Base-by-base conservation (phyloP, 2,888 invertebrate species). In the Julus scanicus region DNA sequence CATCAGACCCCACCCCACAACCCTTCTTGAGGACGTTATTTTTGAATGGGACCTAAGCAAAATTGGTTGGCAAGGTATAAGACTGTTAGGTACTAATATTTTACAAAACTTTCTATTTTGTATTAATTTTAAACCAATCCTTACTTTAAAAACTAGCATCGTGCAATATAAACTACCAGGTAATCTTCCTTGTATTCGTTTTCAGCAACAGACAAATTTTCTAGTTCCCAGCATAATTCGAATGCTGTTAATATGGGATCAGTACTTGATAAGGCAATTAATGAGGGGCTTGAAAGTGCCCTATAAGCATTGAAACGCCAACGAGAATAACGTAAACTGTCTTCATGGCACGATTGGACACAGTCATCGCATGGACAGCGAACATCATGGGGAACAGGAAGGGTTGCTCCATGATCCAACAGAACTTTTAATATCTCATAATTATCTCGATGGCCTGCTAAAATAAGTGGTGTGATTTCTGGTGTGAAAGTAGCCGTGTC, bases 171-270 rank as follows among this genome's bases (percentile, higher is more conserved):
- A 63, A 63, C 89, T 89, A 91, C 91, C 91, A 92, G 92, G 90
- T 94, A 94, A 89, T 94, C 94, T 71, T 91, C 90, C 90, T 93
- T 92, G 90, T 94, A 94, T 91, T 94, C 94, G 90, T 94, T 93
- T 90, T 94, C 94, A 89, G 94, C 92, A 89, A 93, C 92, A 89
- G 93, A 93, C 63, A 94, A 91, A 84, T 90, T 90, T 88, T 91
- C 90, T n/a, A 92, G 90, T 90, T 94, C 94, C 92, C 93, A 93
- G 90, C 93, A 97, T 86, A 99, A 93, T 92, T 98, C 96, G 92
- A 99, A 99, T 20, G 99, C 97, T 0, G 98, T 98, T 90, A 98
- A 93, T 88, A 99, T 95, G 0, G 98, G 99, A 93, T 99, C 99
- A 89, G 95, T 95, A 11, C 97, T 97, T 53, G 97, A 98, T 57